Base-by-base conservation (phyloP, 2,113 vertebrate genomes). In the Mixornis gularis region DNA sequence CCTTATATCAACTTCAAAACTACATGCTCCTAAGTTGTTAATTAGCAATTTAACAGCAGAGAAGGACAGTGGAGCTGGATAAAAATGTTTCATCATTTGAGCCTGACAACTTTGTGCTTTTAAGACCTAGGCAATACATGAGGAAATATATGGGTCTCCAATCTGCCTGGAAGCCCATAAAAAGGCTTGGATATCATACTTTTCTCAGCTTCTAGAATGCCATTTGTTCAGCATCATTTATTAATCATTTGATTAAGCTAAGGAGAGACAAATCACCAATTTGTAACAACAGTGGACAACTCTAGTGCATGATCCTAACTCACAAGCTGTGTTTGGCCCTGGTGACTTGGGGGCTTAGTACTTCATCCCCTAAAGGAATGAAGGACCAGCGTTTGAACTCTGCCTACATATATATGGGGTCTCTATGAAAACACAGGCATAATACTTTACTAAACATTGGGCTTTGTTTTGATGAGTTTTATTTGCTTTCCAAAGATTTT, bases 31-130 rank as follows among this genome's bases (percentile, higher is more conserved):
- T 65, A 93, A 77, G 18, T 41, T 89, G 38, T 52, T 84, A 83
- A 80, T 79, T 82, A 91, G 64, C 41, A 80, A 18, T 80, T 86
- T 78, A 86, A 48, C 55, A 80, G 14, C 40, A 69, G 38, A 83
- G 80, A 56, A 89, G 12, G 22, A 76, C 69, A 89, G 34, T 30
- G 14, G 13, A 78, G 7, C 25, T 65, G 13, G 12, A 70, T 49
- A 87, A 41, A 93, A 89, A 56, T 4, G 65, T 80, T 86, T 55
- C 6, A 55, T 82, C 26, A 46, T 59, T 38, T 78, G 21, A 81
- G 5, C 34, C 56, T 62, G 65, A 81, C 41, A 70, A 17, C 12
- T 36, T 63, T 40, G 16, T 65, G 32, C 17, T 85, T 79, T 83
- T 29, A 59, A 72, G 30, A 86, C 14, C 17, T n/a, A 52, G 55